Conservation (phyloP, 2,888 invertebrate genomes). For the Leptinotarsa rubiginosa region DNA sequence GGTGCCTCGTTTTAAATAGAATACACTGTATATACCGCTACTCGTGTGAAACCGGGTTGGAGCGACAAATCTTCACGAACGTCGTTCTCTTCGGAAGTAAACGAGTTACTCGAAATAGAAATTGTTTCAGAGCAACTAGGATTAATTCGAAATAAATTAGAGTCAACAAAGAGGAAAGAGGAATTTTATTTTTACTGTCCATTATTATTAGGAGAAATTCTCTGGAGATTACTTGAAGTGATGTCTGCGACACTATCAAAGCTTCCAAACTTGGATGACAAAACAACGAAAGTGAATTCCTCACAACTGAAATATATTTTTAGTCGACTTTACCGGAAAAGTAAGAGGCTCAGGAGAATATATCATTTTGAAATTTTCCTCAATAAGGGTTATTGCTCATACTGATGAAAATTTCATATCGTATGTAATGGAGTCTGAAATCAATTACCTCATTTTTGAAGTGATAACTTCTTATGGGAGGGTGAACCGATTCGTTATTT, state of each 20-base stretch:
- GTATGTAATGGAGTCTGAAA: too few relatives aligned
- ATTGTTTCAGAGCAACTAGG: slow-evolving; percentile 9
- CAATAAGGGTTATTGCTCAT: too few relatives aligned
- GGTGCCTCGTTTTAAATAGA: too few relatives aligned
- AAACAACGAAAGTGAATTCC: slow-evolving; percentile 1
- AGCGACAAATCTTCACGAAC: background rate
- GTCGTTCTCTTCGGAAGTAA: slow-evolving; percentile 3
- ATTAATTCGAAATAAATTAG: slow-evolving; percentile 18
- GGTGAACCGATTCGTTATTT: too few relatives aligned
- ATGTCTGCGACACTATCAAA: slow-evolving; percentile 13
- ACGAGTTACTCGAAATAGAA: slow-evolving; percentile 18
- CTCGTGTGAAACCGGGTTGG: too few relatives aligned
- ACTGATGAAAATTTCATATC: too few relatives aligned
- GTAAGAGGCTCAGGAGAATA: background rate
- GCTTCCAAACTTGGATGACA: slow-evolving; percentile 7
- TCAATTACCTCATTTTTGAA: too few relatives aligned
- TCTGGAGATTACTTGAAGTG: slow-evolving; percentile 6
- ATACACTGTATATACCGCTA: too few relatives aligned
- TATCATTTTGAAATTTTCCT: too few relatives aligned
- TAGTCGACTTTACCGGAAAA: background rate
- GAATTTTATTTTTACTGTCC: slow-evolving; percentile 6
- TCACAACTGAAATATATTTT: background rate
- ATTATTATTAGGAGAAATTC: slow-evolving; percentile 8
- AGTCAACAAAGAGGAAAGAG: slow-evolving; percentile 7
- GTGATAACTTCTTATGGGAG: too few relatives aligned